phyloP scores from a whole-genome alignment of 2,888 invertebrate species.

The Pachliopta kotzebuea region DNA sequence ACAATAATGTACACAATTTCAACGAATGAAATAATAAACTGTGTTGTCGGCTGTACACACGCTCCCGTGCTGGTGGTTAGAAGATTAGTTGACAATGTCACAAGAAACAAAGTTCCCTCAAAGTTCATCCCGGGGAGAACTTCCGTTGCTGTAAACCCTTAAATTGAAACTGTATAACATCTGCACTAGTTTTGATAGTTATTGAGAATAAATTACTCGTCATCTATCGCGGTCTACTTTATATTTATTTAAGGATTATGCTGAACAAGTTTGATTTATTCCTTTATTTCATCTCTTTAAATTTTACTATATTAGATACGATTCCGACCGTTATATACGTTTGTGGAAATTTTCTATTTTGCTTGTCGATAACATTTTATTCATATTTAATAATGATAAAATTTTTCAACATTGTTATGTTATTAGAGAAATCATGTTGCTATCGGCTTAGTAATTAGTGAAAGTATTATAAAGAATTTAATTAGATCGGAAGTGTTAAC shows the following conservation, averaged over 20 bases:
- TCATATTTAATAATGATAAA: too few species aligned
- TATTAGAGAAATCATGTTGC: too few species aligned
- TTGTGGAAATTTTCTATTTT: too few species aligned
- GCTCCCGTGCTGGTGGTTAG: conserved; percentile 54
- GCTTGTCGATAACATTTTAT: too few species aligned
- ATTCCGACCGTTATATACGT: too few species aligned
- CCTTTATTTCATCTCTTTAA: too few species aligned
- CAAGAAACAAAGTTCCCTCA: conserved; percentile 63
- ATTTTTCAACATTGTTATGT: too few species aligned
- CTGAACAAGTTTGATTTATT: too few species aligned
- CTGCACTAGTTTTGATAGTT: conserved; percentile 70
- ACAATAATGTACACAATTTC: conserved; percentile 31
- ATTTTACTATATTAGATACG: too few species aligned
- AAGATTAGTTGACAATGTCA: conserved; percentile 78
- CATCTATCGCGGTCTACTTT: conserved; percentile 28
- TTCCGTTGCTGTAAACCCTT: conserved; percentile 65
- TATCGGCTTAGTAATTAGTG: too few species aligned
- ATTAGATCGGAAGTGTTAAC: conserved; percentile 1
- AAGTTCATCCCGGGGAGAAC: conserved; percentile 66
- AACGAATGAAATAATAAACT: conserved; percentile 33
- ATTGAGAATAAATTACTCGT: conserved; percentile 58
- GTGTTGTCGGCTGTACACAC: conserved; percentile 41
- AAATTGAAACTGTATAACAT: conserved; percentile 77
- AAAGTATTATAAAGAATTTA: neutral
- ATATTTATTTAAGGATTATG: neutral